Conservation (phyloP, 2,113 vertebrate species). For the Ailuropoda melanoleuca region DNA sequence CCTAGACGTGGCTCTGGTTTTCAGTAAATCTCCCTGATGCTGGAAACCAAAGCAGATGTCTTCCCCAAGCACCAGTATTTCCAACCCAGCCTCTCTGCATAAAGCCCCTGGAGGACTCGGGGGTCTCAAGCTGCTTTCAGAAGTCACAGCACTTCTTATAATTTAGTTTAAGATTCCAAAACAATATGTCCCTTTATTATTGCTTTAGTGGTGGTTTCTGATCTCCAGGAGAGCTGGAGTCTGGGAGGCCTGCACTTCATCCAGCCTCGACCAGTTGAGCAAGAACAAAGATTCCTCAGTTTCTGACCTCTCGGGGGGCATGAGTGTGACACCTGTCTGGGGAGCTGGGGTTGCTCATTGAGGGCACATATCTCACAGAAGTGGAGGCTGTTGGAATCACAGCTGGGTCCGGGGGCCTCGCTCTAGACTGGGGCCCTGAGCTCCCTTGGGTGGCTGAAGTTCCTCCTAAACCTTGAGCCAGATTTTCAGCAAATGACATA, state of each 20-base stretch:
- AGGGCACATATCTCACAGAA: neutral
- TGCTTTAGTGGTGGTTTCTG: neutral
- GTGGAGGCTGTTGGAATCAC: neutral
- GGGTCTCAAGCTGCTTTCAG: neutral
- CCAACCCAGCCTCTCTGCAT: neutral
- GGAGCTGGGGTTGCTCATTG: neutral
- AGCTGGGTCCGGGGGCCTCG: accelerated
- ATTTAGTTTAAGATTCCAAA: neutral
- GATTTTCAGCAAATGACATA: neutral
- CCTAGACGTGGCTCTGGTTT: neutral
- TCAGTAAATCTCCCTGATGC: neutral
- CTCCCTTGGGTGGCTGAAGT: neutral
- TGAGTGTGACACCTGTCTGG: neutral
- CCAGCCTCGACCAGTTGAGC: neutral
- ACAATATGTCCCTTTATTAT: neutral
- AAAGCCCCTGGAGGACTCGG: neutral
- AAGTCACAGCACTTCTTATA: neutral
- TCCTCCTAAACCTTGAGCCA: neutral
- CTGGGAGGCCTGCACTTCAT: neutral
- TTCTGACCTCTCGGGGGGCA: neutral
- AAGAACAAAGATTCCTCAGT: neutral
- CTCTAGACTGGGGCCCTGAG: too few species aligned
- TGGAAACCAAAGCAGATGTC: neutral
- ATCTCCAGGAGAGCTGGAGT: neutral
- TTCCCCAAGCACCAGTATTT: neutral